Evolutionary conservation across 2,797 vertebrate species (phyloP).

Genomic region (Brachyrhaphis roseni): DNA sequence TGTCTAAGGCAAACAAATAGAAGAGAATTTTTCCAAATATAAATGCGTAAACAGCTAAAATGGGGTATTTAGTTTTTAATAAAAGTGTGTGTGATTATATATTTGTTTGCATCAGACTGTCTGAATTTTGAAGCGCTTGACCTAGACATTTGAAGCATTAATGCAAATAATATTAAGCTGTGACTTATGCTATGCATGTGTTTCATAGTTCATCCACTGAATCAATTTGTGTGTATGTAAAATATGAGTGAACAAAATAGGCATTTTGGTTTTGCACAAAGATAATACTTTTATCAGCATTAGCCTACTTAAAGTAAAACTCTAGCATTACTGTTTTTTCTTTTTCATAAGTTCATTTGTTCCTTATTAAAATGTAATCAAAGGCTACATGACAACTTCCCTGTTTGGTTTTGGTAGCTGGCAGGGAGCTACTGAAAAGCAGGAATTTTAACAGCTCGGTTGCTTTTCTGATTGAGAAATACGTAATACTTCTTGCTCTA

Average conservation of each 20-base stretch:
- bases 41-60: background rate
- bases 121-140: background rate
- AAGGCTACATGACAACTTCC: background rate
- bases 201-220: background rate
- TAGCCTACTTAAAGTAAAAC: background rate
- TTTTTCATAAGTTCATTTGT: slow-evolving; percentile 1
- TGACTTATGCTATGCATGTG: background rate
- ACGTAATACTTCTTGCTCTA: background rate
- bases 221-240: background rate
- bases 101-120: background rate
- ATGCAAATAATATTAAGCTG: slow-evolving; percentile 8
- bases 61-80: background rate
- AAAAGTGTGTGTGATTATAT: background rate
- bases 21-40: background rate
- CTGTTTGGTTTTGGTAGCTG: background rate
- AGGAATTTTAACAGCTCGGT: background rate
- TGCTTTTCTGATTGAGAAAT: background rate
- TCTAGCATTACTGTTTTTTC: background rate
- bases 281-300: background rate
- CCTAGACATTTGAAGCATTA: background rate
- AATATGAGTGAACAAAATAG: background rate
- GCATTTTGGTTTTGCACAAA: background rate
- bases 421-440: background rate
- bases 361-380: background rate
- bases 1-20: background rate